These are phyloP conservation scores for Thereva unica DNA, from an alignment of 2,888 invertebrate species.

Conservation along the genomic window DNA sequence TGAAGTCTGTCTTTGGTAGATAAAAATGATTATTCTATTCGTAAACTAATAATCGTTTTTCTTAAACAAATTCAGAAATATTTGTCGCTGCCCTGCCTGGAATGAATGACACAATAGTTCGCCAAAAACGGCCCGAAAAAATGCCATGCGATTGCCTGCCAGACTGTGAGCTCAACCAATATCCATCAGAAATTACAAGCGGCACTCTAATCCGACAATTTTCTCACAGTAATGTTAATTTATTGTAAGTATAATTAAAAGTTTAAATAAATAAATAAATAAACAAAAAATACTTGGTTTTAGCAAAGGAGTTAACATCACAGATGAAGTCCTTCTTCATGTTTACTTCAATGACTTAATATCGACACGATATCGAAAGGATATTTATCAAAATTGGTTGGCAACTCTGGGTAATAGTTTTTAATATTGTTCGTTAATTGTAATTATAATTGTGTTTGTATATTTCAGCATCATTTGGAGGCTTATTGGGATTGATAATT, in stretches of 20 bases:
- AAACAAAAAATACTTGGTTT: conserved; percentile 43
- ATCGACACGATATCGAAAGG: conserved; percentile 68
- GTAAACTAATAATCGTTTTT: not conserved
- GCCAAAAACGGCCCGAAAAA: conserved; percentile 35
- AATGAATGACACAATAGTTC: conserved; percentile 43
- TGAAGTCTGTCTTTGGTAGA: no score
- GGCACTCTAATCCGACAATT: conserved; percentile 61
- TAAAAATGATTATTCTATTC: no score
- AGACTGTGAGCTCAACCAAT: conserved; percentile 67
- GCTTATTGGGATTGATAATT: conserved; percentile 69
- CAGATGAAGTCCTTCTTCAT: conserved; percentile 65
- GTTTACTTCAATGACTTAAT: conserved; percentile 71
- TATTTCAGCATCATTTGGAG: conserved; percentile 71
- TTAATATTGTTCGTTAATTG: not conserved
- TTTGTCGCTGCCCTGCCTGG: conserved; percentile 57
- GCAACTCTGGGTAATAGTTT: conserved; percentile 65
- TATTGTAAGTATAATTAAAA: conserved; percentile 18
- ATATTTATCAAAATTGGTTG: conserved; percentile 71
- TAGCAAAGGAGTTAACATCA: conserved; percentile 58
- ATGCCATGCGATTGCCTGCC: conserved; percentile 62
- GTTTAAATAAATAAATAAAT: not conserved
- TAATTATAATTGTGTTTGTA: conserved; percentile 25
- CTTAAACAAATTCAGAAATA: conserved; percentile 42
- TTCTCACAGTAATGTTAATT: conserved; percentile 54
- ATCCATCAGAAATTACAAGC: conserved; percentile 67